Evolutionary conservation across 2,888 invertebrate genomes (phyloP), one percentile per base, ranked within the genome.

Genomic region (Drosophila tripunctata): DNA sequence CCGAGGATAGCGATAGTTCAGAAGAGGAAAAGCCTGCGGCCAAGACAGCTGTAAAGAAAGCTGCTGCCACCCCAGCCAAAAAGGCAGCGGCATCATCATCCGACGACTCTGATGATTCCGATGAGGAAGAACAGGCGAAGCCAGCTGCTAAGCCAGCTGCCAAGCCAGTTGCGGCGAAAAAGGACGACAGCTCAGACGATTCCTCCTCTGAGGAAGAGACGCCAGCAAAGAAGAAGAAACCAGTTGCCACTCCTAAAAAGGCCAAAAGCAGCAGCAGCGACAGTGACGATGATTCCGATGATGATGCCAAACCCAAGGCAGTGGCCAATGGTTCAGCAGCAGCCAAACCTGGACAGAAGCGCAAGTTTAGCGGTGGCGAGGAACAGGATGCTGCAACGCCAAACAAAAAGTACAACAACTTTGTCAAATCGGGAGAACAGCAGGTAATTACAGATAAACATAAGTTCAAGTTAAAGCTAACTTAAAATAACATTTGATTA

Each of bases 361-460:
- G 92, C 38, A 92, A 92, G 78, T 90, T 91, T 10, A 90, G 89
- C 45, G 90, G 88, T 4, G 78, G 75, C 7, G 85, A 82, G 19
- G 60, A 36, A 0, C 70, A 82, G 0, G 93, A 77, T 10, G 70
- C 54, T 10, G 70, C 54, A 14, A 86, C 86, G 0, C 86, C 83
- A 8, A 78, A 69, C 44, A 94, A 94, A 68, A 92, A 92, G 48
- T 95, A 95, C 88, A 93, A 82, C 67, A 96, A 96, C 86, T 96
- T 96, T 88, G 94, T 95, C 0, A 95, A 95, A 92, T 93, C 93
- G 7, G 92, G 91, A 58, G 90, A 92, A 85, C 64, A 74, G 7
- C 77, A 89, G 84, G 89, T 89, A 51, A 81, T 7, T 27, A 6
- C 2, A n/a, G n/a, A 7, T 2, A 36, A 19, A 19, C 10, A 7